Evolutionary conservation across 64 coral and sea anemone species (phyloP).

Genomic region (Actinia tenebrosa): DNA sequence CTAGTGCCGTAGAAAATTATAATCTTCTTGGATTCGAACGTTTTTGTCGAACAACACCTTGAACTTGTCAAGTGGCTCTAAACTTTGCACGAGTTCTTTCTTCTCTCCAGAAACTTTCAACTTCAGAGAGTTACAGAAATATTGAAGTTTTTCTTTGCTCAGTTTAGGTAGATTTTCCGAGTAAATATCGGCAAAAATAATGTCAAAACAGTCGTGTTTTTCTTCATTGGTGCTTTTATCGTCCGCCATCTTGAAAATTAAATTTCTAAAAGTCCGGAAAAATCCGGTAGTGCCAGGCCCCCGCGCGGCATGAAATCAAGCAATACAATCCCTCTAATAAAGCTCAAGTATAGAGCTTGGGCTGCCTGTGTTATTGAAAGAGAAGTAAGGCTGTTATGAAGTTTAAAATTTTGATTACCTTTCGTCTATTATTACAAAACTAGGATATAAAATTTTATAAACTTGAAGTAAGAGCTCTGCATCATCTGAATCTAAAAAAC

Average conservation of each 20-base stretch:
- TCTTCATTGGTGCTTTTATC: no score
- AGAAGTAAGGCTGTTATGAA: no score
- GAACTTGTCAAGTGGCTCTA: conserved; percentile 45
- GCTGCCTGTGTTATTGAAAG: no score
- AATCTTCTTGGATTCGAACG: conserved; percentile 42
- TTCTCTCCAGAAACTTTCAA: conserved; percentile 53
- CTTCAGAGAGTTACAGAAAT: conserved; percentile 39
- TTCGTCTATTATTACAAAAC: neutral
- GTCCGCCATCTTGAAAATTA: no score
- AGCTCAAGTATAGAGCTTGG: no score
- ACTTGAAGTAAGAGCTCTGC: neutral
- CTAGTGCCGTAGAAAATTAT: conserved; percentile 49
- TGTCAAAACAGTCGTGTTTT: no score
- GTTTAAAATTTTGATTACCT: no score
- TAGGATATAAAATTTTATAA: neutral
- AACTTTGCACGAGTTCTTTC: conserved; percentile 48
- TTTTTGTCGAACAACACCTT: conserved; percentile 51
- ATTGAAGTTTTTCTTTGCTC: conserved; percentile 36
- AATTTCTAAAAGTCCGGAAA: no score
- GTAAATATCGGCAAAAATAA: no score
- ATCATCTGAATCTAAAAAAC: conserved; percentile 15
- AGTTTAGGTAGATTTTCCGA: conserved; percentile 37
- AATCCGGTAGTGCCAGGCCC: no score
- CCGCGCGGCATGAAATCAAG: no score
- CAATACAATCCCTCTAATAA: no score